A percentile compares a stretch with the other conserved stretches of the same genome.
These are phyloP conservation scores for Diabrotica balteata DNA, from an alignment of 2,888 invertebrate species.

Conservation along the genomic window DNA sequence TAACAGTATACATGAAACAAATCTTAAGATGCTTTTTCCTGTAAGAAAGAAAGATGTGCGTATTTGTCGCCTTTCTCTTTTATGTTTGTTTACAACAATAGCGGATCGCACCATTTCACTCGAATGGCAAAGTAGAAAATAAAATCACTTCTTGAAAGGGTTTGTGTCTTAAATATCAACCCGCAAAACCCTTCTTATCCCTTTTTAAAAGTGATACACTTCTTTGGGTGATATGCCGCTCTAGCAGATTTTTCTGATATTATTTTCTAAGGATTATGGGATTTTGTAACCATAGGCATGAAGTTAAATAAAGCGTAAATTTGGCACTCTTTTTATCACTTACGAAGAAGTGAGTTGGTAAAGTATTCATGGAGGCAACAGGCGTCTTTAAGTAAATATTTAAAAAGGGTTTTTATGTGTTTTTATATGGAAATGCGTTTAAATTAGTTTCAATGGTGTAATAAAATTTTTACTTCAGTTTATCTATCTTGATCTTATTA, in stretches of 20 bases:
- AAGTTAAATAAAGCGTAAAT: conserved; percentile 34
- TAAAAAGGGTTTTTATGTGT: too few species aligned
- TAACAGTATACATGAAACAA: neutral
- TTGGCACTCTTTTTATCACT: conserved; percentile 27
- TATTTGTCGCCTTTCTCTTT: conserved; percentile 22
- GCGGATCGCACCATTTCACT: conserved; percentile 29
- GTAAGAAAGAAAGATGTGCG: neutral
- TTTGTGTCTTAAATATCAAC: conserved; percentile 38
- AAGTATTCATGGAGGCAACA: conserved; percentile 3
- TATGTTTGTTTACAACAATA: conserved; percentile 30
- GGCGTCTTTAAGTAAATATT: neutral
- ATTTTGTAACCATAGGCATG: conserved; percentile 33
- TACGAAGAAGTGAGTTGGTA: conserved; percentile 11
- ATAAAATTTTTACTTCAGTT: too few species aligned
- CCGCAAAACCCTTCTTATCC: conserved; percentile 39
- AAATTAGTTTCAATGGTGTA: too few species aligned
- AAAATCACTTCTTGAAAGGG: conserved; percentile 43
- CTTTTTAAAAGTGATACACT: conserved; percentile 39
- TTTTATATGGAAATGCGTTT: too few species aligned
- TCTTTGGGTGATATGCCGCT: conserved; percentile 34
- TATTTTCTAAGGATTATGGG: conserved; percentile 34
- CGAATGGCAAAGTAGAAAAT: conserved; percentile 32
- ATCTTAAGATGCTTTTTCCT: neutral
- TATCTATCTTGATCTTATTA: too few species aligned
- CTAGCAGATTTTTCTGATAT: conserved; percentile 30